These are phyloP conservation scores for Yponomeuta sedellus DNA, from an alignment of 2,888 invertebrate species.

Conservation along the genomic window DNA sequence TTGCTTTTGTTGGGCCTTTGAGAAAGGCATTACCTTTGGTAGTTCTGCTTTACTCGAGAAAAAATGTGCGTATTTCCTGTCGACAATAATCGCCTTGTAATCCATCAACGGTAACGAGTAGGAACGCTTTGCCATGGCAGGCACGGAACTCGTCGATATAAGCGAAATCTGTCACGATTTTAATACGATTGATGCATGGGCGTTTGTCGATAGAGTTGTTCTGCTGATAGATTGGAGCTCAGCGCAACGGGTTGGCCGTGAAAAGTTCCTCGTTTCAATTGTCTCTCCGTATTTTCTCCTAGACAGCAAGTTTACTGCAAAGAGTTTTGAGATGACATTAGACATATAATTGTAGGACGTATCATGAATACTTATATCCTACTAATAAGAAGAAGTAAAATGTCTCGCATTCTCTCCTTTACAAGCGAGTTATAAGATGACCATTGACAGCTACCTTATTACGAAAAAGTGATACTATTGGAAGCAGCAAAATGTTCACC, in stretches of 20 bases:
- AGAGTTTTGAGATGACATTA: not conserved
- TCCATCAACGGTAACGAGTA: conserved; percentile 63
- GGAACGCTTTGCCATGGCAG: conserved; percentile 8
- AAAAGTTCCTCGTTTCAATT: not conserved
- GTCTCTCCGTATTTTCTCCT: not conserved
- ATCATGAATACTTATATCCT: no score
- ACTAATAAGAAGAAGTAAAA: no score
- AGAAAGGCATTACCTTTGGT: no score
- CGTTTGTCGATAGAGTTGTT: conserved; percentile 41
- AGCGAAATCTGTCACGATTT: conserved; percentile 48
- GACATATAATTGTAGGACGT: no score
- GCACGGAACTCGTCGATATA: conserved; percentile 13
- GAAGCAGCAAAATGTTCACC: no score
- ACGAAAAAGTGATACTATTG: no score
- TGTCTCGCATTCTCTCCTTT: no score
- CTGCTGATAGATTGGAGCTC: conserved; percentile 25
- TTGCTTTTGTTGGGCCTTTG: no score
- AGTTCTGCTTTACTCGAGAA: conserved; percentile 21
- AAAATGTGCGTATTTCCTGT: conserved; percentile 71
- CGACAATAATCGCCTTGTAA: conserved; percentile 63
- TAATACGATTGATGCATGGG: conserved; percentile 48
- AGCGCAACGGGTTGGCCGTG: conserved; percentile 1
- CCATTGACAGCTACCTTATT: no score
- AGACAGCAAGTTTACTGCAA: not conserved
- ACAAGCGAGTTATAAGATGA: no score